Evolutionary conservation across 2,797 vertebrate species (phyloP).

Genomic region (Phrynocephalus vlangalii): DNA sequence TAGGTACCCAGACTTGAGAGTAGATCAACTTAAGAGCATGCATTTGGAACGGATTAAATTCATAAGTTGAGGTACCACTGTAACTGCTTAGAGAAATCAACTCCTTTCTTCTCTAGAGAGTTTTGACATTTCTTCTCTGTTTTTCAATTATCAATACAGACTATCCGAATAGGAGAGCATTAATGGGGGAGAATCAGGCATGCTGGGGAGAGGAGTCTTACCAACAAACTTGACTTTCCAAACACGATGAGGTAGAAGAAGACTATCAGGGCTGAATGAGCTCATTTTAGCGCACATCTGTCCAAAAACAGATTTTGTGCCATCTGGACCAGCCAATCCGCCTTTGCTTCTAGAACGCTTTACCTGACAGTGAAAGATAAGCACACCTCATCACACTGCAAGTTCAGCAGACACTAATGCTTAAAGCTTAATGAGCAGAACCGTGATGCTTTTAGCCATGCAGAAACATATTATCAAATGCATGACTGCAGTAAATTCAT

Average conservation of each 20-base stretch:
- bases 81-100: neutral
- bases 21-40: too few species aligned
- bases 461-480: neutral
- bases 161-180: neutral
- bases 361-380: slow-evolving; percentile 79
- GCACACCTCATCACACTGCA: neutral
- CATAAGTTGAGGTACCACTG: too few species aligned
- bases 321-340: slow-evolving; percentile 96
- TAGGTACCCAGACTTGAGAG: too few species aligned
- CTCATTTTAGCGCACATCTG: slow-evolving; percentile 99
- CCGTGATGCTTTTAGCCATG: neutral
- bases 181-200: neutral
- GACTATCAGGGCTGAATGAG: slow-evolving; percentile 95
- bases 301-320: slow-evolving; percentile 98
- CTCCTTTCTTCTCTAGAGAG: neutral
- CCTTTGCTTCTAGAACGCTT: slow-evolving; percentile 99
- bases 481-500: neutral
- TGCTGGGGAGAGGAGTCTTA: slow-evolving; percentile 67
- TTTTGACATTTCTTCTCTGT: neutral
- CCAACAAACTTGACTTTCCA: slow-evolving; percentile 99
- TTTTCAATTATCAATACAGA: neutral
- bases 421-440: neutral
- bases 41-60: too few species aligned
- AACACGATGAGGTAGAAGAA: slow-evolving; percentile 95
- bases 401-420: neutral